Evolutionary conservation across 2,113 vertebrate species (phyloP), one percentile per base, ranked within the genome.

Genomic region (Leucopsar rothschildi): DNA sequence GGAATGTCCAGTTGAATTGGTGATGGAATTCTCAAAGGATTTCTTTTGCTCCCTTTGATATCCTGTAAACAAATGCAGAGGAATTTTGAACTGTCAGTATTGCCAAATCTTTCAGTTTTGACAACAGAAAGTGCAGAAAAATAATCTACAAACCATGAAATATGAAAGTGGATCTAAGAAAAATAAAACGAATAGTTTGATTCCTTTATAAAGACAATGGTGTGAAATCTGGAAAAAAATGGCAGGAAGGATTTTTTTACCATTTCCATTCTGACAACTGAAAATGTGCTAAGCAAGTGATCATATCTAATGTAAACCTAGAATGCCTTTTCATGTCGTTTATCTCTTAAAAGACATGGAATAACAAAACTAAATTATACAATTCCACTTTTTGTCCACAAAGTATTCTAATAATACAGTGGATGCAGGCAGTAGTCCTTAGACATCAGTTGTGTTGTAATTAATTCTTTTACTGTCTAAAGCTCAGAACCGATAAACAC

Each of bases 291-390:
- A 9, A 24, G 14, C 19, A 75, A 59, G 12, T 18, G n/a, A 44
- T 9, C 5, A 19, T 64, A n/a, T 42, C 37, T 39, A 59, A 1
- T 13, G 12, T 28, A 42, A 88, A 31, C 4, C 7, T 33, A 11
- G 5, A 40, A 23, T 24, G 9, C 1, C 2, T 2, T 64, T 79
- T 53, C 20, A 29, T 22, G 44, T 22, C 0, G 0, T 57, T 69
- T 2, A 15, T 82, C 24, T 75, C 39, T 44, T 15, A 39, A 73
- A 82, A 64, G 5, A 39, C 24, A 11, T 27, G 22, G n/a, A 78
- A 44, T 3, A 59, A 8, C 12, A 76, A 47, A 42, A 79, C 28
- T 37, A 42, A 60, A 60, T 27, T 37, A 24, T 76, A 52, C 6
- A 81, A 66, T 44, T 91, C 17, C 17, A 63, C 9, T 35, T 77